Conservation (phyloP, 2,113 vertebrate species). For the Turnix velox region DNA sequence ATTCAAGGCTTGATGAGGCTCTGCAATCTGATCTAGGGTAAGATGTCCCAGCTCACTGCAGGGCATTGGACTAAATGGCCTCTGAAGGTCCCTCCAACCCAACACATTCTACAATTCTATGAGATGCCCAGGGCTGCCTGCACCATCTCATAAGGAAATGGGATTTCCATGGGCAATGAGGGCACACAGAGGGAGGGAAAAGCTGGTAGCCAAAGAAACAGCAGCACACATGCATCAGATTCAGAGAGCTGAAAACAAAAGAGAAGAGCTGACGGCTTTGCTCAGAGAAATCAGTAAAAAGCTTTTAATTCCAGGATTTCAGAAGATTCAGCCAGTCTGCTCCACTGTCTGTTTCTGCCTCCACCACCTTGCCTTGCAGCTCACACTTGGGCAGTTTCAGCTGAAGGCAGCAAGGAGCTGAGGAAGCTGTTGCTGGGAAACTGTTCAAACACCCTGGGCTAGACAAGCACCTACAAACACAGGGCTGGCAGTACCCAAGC, state of each 20-base stretch:
- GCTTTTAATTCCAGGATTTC: neutral
- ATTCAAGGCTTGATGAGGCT: too few species aligned
- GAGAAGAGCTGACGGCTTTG: neutral
- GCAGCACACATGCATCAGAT: neutral
- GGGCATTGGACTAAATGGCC: too few species aligned
- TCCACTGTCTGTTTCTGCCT: neutral
- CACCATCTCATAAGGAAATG: fast-evolving
- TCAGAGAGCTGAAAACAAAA: neutral
- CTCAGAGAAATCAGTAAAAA: neutral
- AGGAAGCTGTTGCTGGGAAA: conserved; percentile 52
- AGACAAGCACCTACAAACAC: neutral
- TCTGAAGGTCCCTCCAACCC: too few species aligned
- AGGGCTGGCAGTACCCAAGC: neutral
- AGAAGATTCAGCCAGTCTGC: neutral
- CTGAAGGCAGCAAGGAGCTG: neutral
- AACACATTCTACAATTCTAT: too few species aligned
- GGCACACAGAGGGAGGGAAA: fast-evolving
- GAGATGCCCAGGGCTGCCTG: neutral
- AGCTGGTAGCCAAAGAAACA: neutral
- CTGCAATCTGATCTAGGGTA: too few species aligned
- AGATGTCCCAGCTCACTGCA: too few species aligned
- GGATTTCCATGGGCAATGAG: neutral
- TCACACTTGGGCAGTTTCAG: neutral
- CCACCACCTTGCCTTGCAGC: neutral
- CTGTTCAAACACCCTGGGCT: neutral